Conservation (phyloP, 2,888 invertebrate species). For the Pelosia muscerda region DNA sequence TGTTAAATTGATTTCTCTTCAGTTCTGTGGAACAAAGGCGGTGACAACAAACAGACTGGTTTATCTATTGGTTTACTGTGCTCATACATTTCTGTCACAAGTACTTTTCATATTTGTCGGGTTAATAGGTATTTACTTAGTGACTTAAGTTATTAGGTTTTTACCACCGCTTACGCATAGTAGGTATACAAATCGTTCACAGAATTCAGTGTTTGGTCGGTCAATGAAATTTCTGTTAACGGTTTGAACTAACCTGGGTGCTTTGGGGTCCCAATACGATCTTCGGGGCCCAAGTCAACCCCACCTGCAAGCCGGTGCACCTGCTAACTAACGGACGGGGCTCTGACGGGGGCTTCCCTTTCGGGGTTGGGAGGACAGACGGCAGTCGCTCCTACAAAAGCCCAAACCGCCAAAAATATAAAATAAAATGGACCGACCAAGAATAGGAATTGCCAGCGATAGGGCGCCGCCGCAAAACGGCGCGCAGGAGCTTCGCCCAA, state of each 20-base stretch:
- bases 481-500: too few species aligned
- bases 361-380: too few species aligned
- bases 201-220: not conserved
- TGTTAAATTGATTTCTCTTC: constrained; percentile 76
- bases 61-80: constrained; percentile 1
- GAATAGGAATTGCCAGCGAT: too few species aligned
- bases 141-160: not conserved
- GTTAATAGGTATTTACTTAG: not conserved
- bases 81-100: not conserved
- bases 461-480: too few species aligned
- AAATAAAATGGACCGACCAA: too few species aligned
- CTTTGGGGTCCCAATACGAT: too few species aligned
- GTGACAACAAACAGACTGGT: constrained; percentile 9
- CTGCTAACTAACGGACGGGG: too few species aligned
- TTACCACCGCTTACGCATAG: not conserved
- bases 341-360: too few species aligned
- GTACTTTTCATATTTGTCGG: not conserved
- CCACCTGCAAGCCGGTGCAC: too few species aligned
- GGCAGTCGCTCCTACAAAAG: too few species aligned
- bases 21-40: constrained; percentile 63
- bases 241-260: not conserved
- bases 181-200: not conserved
- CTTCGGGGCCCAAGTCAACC: too few species aligned
- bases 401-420: too few species aligned
- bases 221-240: not conserved